Conservation (phyloP, 2,797 vertebrate species). For the Clarias laeviceps region DNA sequence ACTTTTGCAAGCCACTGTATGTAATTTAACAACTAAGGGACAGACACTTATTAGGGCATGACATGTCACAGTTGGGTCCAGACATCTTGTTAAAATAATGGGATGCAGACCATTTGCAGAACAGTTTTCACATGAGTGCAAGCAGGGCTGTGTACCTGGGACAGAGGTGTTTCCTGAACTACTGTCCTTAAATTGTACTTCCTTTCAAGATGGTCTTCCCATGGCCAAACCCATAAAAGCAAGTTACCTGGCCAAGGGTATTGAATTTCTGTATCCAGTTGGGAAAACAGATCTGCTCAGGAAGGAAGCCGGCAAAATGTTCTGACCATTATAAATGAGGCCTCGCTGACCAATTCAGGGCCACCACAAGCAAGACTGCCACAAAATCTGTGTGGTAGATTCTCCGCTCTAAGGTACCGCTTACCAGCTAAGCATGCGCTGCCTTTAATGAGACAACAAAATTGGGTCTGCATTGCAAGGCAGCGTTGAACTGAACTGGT, state of each 20-base stretch:
- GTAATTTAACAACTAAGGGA: neutral
- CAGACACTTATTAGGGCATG: neutral
- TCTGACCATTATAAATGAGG: neutral
- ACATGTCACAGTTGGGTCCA: neutral
- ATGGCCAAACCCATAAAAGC: neutral
- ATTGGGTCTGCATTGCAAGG: too few species aligned
- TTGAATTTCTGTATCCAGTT: too few species aligned
- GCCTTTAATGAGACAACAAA: too few species aligned
- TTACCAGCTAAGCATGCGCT: too few species aligned
- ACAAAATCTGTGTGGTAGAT: too few species aligned
- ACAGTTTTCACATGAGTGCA: neutral
- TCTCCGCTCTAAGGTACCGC: too few species aligned
- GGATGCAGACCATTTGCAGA: too few species aligned
- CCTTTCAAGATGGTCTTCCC: neutral
- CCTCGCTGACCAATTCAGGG: neutral
- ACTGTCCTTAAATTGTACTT: neutral
- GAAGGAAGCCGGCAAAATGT: neutral
- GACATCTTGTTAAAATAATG: neutral
- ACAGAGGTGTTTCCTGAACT: neutral
- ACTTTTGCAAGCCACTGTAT: too few species aligned
- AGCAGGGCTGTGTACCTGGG: neutral
- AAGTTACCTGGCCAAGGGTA: neutral
- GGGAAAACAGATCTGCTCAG: neutral
- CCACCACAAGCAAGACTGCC: neutral
- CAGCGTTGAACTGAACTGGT: too few species aligned